Percentiles rank a stretch among this genome's conserved stretches.
These are phyloP conservation scores for Turritopsis dohrnii DNA, from an alignment of 30 jellyfish, hydroid and myxozoan genomes.

Conservation along the genomic window DNA sequence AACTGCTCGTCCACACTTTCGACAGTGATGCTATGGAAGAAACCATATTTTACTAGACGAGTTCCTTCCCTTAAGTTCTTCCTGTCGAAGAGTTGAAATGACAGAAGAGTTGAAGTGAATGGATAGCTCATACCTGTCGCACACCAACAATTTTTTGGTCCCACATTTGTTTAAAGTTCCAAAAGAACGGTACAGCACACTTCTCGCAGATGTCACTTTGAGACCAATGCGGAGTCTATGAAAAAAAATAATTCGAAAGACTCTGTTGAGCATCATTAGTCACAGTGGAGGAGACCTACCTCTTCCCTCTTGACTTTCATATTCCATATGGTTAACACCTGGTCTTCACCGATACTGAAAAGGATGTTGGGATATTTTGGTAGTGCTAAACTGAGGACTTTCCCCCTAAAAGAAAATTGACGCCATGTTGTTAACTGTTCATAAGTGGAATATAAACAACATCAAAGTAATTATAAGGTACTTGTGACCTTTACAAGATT, in stretches of 20 bases:
- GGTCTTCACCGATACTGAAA: constrained; percentile 84
- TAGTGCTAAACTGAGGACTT: constrained; percentile 58
- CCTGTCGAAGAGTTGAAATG: not conserved
- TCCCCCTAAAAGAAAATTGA: constrained; percentile 48
- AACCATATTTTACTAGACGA: no score
- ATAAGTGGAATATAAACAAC: no score
- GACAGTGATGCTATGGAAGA: constrained; percentile 81
- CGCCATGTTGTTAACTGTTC: no score
- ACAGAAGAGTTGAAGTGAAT: not conserved
- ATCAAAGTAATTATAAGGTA: no score
- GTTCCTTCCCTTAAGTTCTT: not conserved
- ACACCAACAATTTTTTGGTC: constrained; percentile 86
- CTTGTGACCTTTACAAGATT: no score
- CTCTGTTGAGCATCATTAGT: no score
- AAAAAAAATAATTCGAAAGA: not conserved
- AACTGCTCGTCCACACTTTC: constrained; percentile 97
- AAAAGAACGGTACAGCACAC: constrained; percentile 89
- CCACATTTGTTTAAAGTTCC: constrained; percentile 98
- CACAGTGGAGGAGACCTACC: no score
- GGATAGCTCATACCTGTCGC: constrained; percentile 63
- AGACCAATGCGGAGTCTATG: constrained; percentile 94
- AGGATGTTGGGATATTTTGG: constrained; percentile 58
- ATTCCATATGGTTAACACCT: constrained; percentile 76
- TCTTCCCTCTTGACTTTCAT: constrained; percentile 76
- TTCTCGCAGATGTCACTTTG: constrained; percentile 98